Evolutionary conservation across 2,797 vertebrate species (phyloP).

Genomic region (Euphonia xanthogaster): DNA sequence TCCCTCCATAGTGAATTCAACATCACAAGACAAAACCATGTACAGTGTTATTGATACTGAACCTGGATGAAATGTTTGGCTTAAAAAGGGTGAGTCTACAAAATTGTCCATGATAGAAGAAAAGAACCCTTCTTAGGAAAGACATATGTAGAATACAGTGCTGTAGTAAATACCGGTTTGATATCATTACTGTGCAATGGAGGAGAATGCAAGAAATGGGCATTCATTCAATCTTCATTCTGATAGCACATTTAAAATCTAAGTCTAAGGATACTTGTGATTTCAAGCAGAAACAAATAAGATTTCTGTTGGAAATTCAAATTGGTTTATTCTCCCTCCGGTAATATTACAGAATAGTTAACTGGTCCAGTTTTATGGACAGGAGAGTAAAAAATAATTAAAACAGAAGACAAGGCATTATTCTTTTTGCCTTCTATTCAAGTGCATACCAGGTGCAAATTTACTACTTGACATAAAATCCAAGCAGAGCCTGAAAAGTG

Average conservation of each 20-base stretch:
- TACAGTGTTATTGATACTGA: background rate
- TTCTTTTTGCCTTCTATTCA: background rate
- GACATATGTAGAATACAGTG: background rate
- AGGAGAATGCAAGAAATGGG: background rate
- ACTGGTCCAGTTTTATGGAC: background rate
- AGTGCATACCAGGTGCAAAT: background rate
- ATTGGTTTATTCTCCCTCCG: background rate
- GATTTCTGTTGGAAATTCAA: background rate
- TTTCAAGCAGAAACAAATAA: background rate
- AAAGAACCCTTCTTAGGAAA: background rate
- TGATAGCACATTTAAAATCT: background rate
- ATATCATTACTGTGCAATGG: background rate
- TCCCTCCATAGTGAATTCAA: background rate
- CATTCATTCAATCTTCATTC: background rate
- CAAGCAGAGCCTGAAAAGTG: background rate
- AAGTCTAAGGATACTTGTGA: background rate
- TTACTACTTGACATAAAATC: background rate
- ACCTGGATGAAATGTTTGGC: background rate
- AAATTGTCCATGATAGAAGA: background rate
- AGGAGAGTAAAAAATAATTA: background rate
- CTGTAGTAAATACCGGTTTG: background rate
- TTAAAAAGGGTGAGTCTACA: background rate
- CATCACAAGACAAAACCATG: background rate
- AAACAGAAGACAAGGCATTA: background rate
- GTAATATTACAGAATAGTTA: background rate